Conservation (phyloP, 2,888 invertebrate species). For the Nemotelus nigrinus region DNA sequence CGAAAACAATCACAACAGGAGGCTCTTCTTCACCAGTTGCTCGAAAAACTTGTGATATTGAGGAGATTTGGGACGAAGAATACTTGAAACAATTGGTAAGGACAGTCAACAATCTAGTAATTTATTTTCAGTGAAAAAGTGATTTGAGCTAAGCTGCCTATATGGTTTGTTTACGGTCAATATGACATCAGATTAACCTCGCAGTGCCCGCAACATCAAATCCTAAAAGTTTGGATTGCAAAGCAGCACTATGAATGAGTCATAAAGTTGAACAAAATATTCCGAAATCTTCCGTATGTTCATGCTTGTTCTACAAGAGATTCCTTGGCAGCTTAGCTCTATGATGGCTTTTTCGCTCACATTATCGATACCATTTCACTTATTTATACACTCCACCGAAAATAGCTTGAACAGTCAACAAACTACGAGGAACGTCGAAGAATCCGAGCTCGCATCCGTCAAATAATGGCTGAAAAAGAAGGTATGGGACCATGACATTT, state of each 20-base stretch:
- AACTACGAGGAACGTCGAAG: constrained; percentile 88
- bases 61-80: constrained; percentile 82
- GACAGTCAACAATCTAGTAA: constrained; percentile 49
- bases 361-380: background rate
- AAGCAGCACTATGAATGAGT: too few relatives aligned
- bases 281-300: too few relatives aligned
- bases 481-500: constrained; percentile 67
- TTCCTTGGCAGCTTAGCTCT: background rate
- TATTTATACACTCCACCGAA: constrained; percentile 24
- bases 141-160: too few relatives aligned
- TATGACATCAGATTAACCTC: too few relatives aligned
- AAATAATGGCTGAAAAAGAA: constrained; percentile 88
- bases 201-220: too few relatives aligned
- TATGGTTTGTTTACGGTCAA: too few relatives aligned
- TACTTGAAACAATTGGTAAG: constrained; percentile 77
- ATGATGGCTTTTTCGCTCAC: background rate
- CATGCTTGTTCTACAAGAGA: background rate
- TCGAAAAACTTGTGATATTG: constrained; percentile 71
- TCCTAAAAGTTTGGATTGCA: too few relatives aligned
- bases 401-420: constrained; percentile 82
- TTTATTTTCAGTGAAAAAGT: too few relatives aligned
- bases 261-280: too few relatives aligned
- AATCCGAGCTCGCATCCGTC: constrained; percentile 81
- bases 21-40: constrained; percentile 66
- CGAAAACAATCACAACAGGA: constrained; percentile 62